These are phyloP conservation scores for Mesorhabditis belari DNA, from an alignment of 2,888 invertebrate species.

Conservation along the genomic window DNA sequence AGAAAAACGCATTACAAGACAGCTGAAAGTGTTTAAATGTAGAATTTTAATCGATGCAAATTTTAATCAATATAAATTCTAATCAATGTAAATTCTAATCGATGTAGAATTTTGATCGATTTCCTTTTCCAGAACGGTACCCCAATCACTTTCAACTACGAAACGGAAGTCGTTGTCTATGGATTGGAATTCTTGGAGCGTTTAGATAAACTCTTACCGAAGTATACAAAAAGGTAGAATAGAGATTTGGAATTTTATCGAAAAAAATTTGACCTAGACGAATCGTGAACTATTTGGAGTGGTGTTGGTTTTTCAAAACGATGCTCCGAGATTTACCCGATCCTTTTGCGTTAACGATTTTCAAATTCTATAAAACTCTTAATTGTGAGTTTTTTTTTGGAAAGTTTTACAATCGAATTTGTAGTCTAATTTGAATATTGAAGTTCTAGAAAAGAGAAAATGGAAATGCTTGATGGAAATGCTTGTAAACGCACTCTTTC, in stretches of 20 bases:
- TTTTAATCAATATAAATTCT: too few relatives aligned
- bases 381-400: constrained; percentile 35
- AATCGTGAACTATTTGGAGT: constrained; percentile 49
- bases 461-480: background rate
- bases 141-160: constrained; percentile 39
- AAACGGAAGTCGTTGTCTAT: constrained; percentile 53
- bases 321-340: constrained; percentile 52
- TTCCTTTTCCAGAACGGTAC: constrained; percentile 19
- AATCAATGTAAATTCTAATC: too few relatives aligned
- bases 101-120: too few relatives aligned
- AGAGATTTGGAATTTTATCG: background rate
- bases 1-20: too few relatives aligned
- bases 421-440: background rate
- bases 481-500: too few relatives aligned
- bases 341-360: constrained; percentile 51
- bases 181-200: constrained; percentile 53
- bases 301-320: constrained; percentile 53
- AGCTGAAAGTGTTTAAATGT: too few relatives aligned
- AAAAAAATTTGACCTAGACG: constrained; percentile 22
- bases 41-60: too few relatives aligned
- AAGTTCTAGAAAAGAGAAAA: constrained; percentile 4
- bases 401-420: background rate
- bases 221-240: constrained; percentile 29
- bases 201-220: constrained; percentile 48
- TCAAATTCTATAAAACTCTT: constrained; percentile 51